These are phyloP conservation scores for Sphaerophoria taeniata DNA, from an alignment of 2,888 invertebrate species.

Conservation along the genomic window DNA sequence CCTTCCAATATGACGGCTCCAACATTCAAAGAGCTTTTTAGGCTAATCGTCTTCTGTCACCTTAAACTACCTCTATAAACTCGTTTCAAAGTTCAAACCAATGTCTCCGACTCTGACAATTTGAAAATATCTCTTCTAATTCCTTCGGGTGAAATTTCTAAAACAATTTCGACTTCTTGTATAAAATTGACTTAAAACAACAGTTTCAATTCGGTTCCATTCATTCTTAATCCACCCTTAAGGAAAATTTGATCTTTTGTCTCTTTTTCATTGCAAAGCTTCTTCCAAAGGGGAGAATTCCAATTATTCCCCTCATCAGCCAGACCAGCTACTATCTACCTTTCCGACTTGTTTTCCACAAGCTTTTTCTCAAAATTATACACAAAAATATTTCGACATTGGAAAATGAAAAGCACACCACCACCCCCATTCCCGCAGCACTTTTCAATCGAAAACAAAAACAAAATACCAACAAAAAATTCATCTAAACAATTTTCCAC, in stretches of 20 bases:
- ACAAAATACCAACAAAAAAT: background rate
- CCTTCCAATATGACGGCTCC: conserved; percentile 63
- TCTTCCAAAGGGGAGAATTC: conserved; percentile 14
- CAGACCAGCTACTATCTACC: conserved; percentile 1
- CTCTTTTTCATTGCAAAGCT: conserved; percentile 8
- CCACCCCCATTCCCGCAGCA: background rate
- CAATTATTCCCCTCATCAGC: conserved; percentile 4
- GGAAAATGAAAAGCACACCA: conserved; percentile 47
- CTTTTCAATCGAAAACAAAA: background rate
- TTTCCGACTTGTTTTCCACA: conserved; percentile 1
- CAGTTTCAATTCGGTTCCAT: conserved; percentile 12
- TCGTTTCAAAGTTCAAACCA: no score
- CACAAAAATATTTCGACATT: conserved; percentile 72
- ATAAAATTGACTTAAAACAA: conserved; percentile 8
- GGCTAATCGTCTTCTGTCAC: conserved; percentile 58
- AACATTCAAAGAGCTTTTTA: conserved; percentile 55
- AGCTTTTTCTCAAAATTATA: conserved; percentile 64
- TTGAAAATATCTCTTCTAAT: conserved; percentile 54
- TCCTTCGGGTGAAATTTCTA: conserved; percentile 54
- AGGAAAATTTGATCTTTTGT: background rate
- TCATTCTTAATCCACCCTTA: conserved; percentile 30
- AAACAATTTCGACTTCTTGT: conserved; percentile 60
- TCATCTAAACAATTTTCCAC: conserved; percentile 30
- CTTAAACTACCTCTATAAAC: background rate
- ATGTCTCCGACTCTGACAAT: conserved; percentile 27